Percentiles rank a stretch among this genome's conserved stretches.
Conservation (phyloP, 2,888 invertebrate genomes). For the Drosophila falleni region DNA sequence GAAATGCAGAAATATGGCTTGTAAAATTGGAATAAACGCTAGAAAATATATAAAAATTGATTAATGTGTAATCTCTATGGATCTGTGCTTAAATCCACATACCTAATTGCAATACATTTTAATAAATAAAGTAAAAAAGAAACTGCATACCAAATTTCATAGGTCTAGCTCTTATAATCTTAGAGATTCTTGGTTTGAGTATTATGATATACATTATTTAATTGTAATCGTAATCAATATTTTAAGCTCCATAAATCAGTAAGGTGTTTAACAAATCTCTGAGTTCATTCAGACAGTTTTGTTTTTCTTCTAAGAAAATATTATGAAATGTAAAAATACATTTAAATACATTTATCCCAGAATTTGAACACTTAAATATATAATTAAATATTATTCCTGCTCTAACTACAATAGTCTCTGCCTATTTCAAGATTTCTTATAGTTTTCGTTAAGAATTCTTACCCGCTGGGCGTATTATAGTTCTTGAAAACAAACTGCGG, state of each 20-base stretch:
- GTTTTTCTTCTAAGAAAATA: no score
- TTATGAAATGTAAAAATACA: no score
- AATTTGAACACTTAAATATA: no score
- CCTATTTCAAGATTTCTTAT: not conserved
- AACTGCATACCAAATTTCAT: not conserved
- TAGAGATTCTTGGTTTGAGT: not conserved
- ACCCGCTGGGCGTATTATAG: conserved; percentile 92
- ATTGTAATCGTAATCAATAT: no score
- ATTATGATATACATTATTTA: not conserved
- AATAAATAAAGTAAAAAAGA: not conserved
- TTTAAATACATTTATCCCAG: no score
- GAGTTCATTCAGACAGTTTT: no score
- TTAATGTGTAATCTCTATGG: not conserved
- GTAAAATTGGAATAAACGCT: not conserved
- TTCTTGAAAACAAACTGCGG: conserved; percentile 99
- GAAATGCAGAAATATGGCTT: not conserved
- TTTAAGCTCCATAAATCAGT: no score
- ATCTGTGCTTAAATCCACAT: not conserved
- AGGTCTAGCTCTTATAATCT: not conserved
- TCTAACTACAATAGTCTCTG: not conserved
- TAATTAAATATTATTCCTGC: no score
- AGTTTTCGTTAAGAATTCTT: conserved; percentile 57
- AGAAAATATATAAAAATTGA: not conserved
- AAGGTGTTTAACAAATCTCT: no score
- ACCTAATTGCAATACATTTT: not conserved